These are phyloP conservation scores for Pipa parva DNA, from an alignment of 2,113 vertebrate genomes.

Conservation along the genomic window DNA sequence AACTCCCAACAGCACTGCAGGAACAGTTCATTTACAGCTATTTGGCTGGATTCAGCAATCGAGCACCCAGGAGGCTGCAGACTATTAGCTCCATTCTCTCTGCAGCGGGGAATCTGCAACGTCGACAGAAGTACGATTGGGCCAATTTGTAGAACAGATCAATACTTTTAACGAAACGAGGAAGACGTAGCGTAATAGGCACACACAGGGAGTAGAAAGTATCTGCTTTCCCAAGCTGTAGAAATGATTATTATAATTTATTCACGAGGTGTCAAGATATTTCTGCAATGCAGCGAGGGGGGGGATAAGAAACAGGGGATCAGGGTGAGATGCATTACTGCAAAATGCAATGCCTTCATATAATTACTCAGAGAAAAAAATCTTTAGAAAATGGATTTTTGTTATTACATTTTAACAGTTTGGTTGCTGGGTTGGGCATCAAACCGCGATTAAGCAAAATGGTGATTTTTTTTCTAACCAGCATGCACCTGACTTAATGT, in stretches of 20 bases:
- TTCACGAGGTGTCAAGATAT: background rate
- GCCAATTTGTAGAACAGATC: conserved; percentile 26
- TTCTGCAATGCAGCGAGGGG: conserved; percentile 21
- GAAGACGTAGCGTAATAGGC: background rate
- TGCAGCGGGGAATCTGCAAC: conserved; percentile 6
- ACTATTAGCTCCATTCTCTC: conserved; percentile 19
- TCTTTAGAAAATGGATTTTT: background rate
- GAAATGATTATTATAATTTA: conserved; percentile 13
- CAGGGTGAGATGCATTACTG: background rate
- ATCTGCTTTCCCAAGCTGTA: background rate
- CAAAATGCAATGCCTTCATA: no score
- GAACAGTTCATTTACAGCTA: background rate
- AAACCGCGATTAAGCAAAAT: no score
- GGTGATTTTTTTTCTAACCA: no score
- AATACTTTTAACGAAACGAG: conserved; percentile 24
- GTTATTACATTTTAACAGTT: no score
- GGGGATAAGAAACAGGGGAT: background rate
- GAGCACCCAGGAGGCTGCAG: background rate
- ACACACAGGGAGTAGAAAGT: background rate
- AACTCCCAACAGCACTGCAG: conserved; percentile 1
- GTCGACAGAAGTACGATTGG: background rate
- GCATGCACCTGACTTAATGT: no score
- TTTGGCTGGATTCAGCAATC: conserved; percentile 14
- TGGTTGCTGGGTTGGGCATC: no score
- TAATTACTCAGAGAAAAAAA: background rate